Evolutionary conservation across 2,113 vertebrate species (phyloP).

Genomic region (Myrmecophaga tridactyla): DNA sequence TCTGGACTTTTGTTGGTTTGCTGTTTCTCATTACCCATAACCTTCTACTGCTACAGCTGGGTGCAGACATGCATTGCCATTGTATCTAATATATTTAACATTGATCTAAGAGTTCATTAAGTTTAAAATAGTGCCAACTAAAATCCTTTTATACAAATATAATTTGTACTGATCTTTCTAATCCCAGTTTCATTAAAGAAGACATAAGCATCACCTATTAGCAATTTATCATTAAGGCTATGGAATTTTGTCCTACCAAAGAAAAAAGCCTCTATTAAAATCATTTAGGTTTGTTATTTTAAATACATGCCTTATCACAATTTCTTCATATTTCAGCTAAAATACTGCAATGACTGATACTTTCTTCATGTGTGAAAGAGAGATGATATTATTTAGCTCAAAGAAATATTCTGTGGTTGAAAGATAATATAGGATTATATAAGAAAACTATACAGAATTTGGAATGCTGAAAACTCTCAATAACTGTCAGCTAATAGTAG

Average conservation of each 20-base stretch:
- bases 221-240: neutral
- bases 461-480: neutral
- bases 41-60: neutral
- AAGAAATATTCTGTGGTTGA: neutral
- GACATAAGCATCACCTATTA: neutral
- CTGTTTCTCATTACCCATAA: neutral
- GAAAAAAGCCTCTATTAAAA: neutral
- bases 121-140: neutral
- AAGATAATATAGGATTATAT: neutral
- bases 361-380: neutral
- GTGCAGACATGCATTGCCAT: neutral
- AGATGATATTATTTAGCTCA: neutral
- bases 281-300: neutral
- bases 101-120: neutral
- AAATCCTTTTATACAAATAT: neutral
- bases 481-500: neutral
- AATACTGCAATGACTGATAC: neutral
- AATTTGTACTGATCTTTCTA: neutral
- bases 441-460: neutral
- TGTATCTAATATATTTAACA: neutral
- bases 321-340: neutral
- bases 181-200: neutral
- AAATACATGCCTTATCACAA: neutral
- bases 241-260: neutral
- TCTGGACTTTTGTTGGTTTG: constrained; percentile 17